phyloP scores from a whole-genome alignment of 1,140 invertebrate species.

The Halyomorpha halys region DNA sequence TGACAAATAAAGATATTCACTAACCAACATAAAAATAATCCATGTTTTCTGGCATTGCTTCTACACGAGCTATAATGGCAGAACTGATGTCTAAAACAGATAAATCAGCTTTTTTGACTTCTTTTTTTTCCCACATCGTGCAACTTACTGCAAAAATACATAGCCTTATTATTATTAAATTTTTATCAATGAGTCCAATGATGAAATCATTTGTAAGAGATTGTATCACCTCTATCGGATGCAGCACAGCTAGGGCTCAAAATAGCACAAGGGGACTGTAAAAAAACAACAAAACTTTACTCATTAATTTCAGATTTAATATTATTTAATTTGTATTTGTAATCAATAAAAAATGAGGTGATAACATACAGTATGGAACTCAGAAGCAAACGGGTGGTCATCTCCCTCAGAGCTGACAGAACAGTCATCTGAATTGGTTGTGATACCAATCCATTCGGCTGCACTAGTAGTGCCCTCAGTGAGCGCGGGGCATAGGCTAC shows the following conservation, averaged over 20 bases:
- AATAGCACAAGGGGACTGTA: slow-evolving; percentile 51
- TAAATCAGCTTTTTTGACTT: slow-evolving; percentile 83
- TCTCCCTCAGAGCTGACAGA: slow-evolving; percentile 68
- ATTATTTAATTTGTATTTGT: slow-evolving; percentile 5
- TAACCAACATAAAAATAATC: slow-evolving; percentile 68
- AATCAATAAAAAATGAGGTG: background rate
- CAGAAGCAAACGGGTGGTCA: slow-evolving; percentile 54
- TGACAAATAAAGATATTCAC: background rate
- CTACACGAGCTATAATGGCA: slow-evolving; percentile 79
- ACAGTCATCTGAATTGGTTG: slow-evolving; percentile 76
- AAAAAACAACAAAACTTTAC: slow-evolving; percentile 20
- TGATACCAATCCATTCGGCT: slow-evolving; percentile 71
- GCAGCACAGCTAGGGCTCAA: slow-evolving; percentile 55
- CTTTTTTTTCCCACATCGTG: slow-evolving; percentile 82
- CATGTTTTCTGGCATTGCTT: slow-evolving; percentile 65
- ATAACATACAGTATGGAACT: slow-evolving; percentile 51
- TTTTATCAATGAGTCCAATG: background rate
- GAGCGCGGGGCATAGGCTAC: slow-evolving; percentile 35
- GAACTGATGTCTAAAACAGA: slow-evolving; percentile 90
- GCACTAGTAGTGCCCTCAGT: slow-evolving; percentile 53
- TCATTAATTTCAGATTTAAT: background rate
- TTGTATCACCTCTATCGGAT: slow-evolving; percentile 59
- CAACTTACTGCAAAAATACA: slow-evolving; percentile 64
- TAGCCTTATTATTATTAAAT: no score
- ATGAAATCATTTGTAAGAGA: background rate